Conservation (phyloP, 2,113 vertebrate species). For the Pithys albifrons region DNA sequence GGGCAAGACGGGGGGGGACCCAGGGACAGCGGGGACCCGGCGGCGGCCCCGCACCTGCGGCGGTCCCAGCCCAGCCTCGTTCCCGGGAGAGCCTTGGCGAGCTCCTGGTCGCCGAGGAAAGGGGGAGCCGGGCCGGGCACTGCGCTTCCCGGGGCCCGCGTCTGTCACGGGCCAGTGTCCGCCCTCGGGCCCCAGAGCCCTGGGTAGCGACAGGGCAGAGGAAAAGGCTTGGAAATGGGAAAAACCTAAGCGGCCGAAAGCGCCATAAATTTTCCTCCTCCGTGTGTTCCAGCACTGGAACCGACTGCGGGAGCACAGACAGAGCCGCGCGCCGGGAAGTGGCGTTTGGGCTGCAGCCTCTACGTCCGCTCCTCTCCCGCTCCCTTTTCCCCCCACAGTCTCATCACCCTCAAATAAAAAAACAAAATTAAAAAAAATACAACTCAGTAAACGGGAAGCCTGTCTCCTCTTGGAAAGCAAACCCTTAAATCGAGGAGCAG, state of each 20-base stretch:
- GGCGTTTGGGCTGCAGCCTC: neutral
- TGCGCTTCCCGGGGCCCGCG: neutral
- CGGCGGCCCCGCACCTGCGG: neutral
- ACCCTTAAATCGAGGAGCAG: neutral
- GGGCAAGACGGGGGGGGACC: neutral
- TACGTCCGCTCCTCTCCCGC: neutral
- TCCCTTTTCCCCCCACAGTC: neutral
- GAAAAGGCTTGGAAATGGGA: too few species aligned
- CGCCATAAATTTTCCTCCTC: neutral
- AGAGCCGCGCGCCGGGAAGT: neutral
- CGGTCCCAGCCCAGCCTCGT: neutral
- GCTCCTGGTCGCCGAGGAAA: neutral
- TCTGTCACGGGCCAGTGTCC: neutral
- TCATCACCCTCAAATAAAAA: neutral
- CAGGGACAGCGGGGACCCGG: neutral
- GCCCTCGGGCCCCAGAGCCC: neutral
- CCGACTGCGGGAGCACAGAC: neutral
- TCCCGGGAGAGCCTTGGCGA: neutral
- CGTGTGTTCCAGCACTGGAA: neutral
- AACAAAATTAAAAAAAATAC: neutral
- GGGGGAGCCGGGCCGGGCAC: neutral
- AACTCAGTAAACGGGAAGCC: neutral
- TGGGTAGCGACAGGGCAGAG: neutral
- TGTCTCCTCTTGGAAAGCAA: neutral
- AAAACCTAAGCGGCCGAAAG: neutral